phyloP scores from a whole-genome alignment of 2,113 vertebrate species.

The Lepus americanus region DNA sequence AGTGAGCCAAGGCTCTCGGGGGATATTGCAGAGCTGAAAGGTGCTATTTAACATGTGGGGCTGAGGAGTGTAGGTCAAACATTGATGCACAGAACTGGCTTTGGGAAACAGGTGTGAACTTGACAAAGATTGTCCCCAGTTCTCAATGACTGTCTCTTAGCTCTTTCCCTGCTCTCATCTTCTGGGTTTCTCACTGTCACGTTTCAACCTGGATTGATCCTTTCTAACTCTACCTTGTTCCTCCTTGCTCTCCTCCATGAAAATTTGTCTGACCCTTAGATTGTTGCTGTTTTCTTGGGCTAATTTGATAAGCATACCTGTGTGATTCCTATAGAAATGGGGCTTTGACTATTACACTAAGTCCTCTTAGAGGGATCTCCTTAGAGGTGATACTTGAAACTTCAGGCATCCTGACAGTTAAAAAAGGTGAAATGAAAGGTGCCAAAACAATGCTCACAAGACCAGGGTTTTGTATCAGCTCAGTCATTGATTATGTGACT shows the following conservation, averaged over 20 bases:
- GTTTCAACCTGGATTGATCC: background rate
- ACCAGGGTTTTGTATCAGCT: conserved; percentile 6
- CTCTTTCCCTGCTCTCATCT: background rate
- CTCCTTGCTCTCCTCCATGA: background rate
- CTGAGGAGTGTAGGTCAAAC: background rate
- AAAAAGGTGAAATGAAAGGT: conserved; percentile 12
- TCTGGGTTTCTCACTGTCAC: background rate
- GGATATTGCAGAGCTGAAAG: conserved; percentile 16
- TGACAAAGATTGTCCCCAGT: background rate
- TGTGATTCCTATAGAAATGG: conserved; percentile 16
- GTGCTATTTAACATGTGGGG: background rate
- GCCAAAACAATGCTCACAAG: conserved; percentile 37
- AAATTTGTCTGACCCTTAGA: background rate
- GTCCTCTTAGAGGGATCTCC: background rate
- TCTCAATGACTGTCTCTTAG: background rate
- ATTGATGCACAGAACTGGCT: background rate
- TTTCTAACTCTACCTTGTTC: background rate
- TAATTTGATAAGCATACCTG: background rate
- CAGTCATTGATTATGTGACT: conserved; percentile 40
- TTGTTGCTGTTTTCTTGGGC: background rate
- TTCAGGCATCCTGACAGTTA: conserved; percentile 43
- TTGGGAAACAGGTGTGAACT: conserved; percentile 5
- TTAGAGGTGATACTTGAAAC: background rate
- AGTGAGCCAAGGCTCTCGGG: background rate
- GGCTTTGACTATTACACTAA: background rate